Evolutionary conservation across 2,113 vertebrate species (phyloP), one percentile per base, ranked within the genome.

Genomic region (Ictalurus punctatus): DNA sequence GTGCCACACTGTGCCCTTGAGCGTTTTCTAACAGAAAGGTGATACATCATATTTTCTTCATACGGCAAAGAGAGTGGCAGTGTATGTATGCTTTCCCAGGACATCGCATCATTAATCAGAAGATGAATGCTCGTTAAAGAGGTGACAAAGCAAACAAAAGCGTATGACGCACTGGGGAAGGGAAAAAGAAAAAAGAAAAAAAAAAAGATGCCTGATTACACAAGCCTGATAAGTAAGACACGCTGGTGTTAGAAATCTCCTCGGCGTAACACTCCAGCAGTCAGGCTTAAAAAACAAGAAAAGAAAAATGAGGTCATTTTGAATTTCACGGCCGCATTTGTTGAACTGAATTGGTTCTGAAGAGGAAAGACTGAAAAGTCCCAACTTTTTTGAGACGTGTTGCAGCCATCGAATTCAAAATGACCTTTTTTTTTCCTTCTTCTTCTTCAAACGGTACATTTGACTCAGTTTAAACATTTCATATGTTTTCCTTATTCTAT

Each of bases 1-100:
- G 30, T 82, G 78, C 76, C 59, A 81, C n/a, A 23, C 25, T 3
- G 23, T 84, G 80, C 87, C 87, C 52, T 76, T 19, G 23, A 54
- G 69, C 82, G 78, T 65, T 34, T 79, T 73, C 59, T 17, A 88
- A 65, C 71, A 84, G 73, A 89, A 67, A 52, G 14, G 13, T 67
- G 61, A 85, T 89, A 80, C 27, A 83, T 82, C 56, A 85, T 34
- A 79, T 69, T 80, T 89, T 80, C 30, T n/a, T 76, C 59, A n/a
- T 30, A 79, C 76, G 48, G 74, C 59, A 80, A n/a, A 67, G 73
- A 79, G 40, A 25, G 82, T 52, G 73, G 37, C 73, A 13, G 71
- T 80, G 73, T 23, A 25, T 80, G 73, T 23, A 25, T 37, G 73
- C 67, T 67, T 85, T 88, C 81, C 58, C 83, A 67, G 87, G 52